A percentile compares a stretch with the other conserved stretches of the same genome.
Conservation (phyloP, 2,797 vertebrate species). For the Gobio occitaniae region DNA sequence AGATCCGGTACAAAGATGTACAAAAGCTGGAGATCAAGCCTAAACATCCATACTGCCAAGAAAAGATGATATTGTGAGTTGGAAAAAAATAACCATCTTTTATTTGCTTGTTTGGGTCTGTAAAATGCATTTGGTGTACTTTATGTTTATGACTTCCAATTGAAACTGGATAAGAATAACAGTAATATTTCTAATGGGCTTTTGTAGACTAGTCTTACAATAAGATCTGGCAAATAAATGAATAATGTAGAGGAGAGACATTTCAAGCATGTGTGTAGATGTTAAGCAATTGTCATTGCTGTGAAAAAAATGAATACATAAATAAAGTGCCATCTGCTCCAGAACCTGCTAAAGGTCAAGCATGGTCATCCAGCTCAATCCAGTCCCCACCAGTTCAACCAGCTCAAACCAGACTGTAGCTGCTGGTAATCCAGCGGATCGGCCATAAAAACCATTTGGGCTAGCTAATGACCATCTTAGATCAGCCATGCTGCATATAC, state of each 20-base stretch:
- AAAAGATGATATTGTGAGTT: conserved; percentile 99
- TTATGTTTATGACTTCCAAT: background rate
- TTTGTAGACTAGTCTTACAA: background rate
- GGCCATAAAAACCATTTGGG: background rate
- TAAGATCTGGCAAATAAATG: background rate
- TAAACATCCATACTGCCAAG: conserved; percentile 95
- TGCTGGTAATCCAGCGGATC: background rate
- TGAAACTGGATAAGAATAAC: background rate
- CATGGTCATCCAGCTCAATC: conserved; percentile 21
- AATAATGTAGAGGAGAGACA: background rate
- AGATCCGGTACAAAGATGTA: conserved; percentile 97
- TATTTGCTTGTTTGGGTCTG: background rate
- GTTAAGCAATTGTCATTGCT: background rate
- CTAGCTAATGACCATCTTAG: background rate
- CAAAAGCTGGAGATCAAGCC: conserved; percentile 98
- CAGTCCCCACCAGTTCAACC: conserved; percentile 11
- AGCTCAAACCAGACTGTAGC: background rate
- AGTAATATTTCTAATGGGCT: background rate
- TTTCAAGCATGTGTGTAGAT: background rate
- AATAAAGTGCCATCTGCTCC: background rate
- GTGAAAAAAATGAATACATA: background rate
- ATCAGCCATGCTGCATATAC: background rate
- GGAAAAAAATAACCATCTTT: background rate
- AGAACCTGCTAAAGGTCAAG: conserved; percentile 16
- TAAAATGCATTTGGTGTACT: background rate